Evolutionary conservation across 2,888 invertebrate species (phyloP), one percentile per base, ranked within the genome.

Genomic region (Drosophila peninsularis): DNA sequence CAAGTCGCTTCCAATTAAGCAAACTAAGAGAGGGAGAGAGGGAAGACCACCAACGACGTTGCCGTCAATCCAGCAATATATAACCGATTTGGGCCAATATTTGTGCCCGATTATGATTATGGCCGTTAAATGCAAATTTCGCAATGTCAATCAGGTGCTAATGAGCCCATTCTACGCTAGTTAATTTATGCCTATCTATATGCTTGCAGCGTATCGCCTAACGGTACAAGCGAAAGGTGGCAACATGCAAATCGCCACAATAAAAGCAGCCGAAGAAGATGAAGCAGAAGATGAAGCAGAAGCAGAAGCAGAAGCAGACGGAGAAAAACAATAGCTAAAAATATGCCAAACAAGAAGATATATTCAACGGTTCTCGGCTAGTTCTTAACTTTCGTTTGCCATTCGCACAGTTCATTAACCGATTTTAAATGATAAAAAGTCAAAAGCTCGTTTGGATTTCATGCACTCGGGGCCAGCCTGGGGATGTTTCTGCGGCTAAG

Each of bases 141-240:
- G 41, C 34, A 27, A 47, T 49, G 64, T 55, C 42, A 64, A 58
- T 45, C 71, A 75, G 70, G 79, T 87, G 88, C 71, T 89, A 87
- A 85, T 87, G 79, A 85, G 75, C 64, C 47, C 66, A 72, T 76
- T 87, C 70, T 74, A 47, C 60, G 68, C 30, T 39, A 60, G 60
- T 49, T 71, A 77, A 76, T 80, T 79, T 80, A 79, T 80, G 69
- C 42, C 9, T 27, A 57, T 73, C 62, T 30, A 1, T 24, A 49
- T 60, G 71, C 41, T 53, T 71, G 75, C 69, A 61, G 65, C 71
- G 37, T 47, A 19, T 39, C 37, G 54, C 10, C 71, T 84, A 81
- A 88, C 82, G 82, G 88, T 85, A 86, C 54, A 80, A 71, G 83
- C 88, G 82, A 83, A 83, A 83, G 83, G 83, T 82, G 82, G 88